Percentiles rank a stretch among this genome's conserved stretches.
Evolutionary conservation across 2,888 invertebrate genomes (phyloP).

Genomic region (Trichogramma evanescens): DNA sequence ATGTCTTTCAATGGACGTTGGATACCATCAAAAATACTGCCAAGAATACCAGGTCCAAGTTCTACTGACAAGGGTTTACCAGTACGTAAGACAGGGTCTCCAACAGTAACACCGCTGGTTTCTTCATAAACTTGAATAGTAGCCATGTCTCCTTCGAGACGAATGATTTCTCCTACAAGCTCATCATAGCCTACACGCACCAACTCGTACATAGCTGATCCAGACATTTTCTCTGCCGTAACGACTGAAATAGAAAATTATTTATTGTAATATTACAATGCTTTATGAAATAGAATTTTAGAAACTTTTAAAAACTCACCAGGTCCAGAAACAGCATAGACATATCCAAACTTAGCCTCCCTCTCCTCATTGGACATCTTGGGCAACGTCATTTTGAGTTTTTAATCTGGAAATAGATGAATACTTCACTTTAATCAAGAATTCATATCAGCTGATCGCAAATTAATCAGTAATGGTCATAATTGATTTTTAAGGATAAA

Average conservation of each 20-base stretch:
- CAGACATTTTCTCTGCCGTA: constrained; percentile 98
- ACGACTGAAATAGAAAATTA: constrained; percentile 67
- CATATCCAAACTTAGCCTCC: constrained; percentile 88
- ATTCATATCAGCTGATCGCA: neutral
- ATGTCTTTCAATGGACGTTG: constrained; percentile 98
- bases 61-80: constrained; percentile 99
- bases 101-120: constrained; percentile 97
- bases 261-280: neutral
- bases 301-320: constrained; percentile 55
- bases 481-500: neutral
- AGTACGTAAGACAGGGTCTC: constrained; percentile 96
- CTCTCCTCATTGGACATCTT: constrained; percentile 76
- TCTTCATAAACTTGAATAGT: constrained; percentile 98
- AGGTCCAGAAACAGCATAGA: constrained; percentile 96
- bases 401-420: constrained; percentile 17
- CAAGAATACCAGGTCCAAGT: constrained; percentile 97
- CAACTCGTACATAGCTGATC: constrained; percentile 99
- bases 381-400: constrained; percentile 59
- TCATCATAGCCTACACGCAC: constrained; percentile 97
- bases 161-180: constrained; percentile 98
- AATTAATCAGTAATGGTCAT: neutral
- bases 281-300: neutral
- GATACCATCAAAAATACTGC: constrained; percentile 99
- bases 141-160: constrained; percentile 98
- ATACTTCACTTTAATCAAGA: neutral